Evolutionary conservation across 1,140 invertebrate genomes (phyloP).

Genomic region (Carcinoscorpius rotundicauda): DNA sequence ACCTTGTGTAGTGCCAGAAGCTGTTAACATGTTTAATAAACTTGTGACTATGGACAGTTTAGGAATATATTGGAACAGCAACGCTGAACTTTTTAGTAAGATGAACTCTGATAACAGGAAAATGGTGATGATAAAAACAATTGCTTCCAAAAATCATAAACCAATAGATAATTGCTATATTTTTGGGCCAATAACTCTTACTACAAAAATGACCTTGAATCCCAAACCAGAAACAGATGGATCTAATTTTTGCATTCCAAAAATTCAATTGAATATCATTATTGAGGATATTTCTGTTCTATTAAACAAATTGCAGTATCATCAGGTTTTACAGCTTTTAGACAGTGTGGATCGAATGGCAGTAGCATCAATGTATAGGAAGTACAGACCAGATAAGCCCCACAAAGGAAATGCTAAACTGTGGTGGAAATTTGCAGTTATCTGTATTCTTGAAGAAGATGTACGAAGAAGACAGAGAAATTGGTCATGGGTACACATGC

Average conservation of each 20-base stretch:
- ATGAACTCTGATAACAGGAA: constrained; percentile 23
- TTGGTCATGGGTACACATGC: constrained; percentile 88
- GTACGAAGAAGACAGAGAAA: constrained; percentile 54
- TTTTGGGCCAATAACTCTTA: constrained; percentile 79
- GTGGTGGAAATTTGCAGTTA: constrained; percentile 93
- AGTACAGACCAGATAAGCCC: constrained; percentile 64
- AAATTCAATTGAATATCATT: constrained; percentile 69
- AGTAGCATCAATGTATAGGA: constrained; percentile 57
- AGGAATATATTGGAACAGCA: constrained; percentile 79
- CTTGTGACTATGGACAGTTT: constrained; percentile 59
- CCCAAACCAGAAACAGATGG: constrained; percentile 79
- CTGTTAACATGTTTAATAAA: constrained; percentile 63
- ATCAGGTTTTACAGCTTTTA: constrained; percentile 67
- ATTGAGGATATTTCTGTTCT: constrained; percentile 71
- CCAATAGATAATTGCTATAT: too few species aligned
- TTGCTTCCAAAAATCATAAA: too few species aligned
- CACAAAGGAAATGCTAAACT: constrained; percentile 58
- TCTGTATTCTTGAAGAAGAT: constrained; percentile 67
- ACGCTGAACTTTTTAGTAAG: constrained; percentile 12
- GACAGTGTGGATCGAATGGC: constrained; percentile 76
- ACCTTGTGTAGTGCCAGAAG: constrained; percentile 59
- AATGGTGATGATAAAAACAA: not conserved
- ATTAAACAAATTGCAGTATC: constrained; percentile 52
- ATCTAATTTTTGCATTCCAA: constrained; percentile 70
- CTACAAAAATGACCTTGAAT: constrained; percentile 74